Base-by-base conservation (phyloP, 2,888 invertebrate species). In the Leucophenga montana region DNA sequence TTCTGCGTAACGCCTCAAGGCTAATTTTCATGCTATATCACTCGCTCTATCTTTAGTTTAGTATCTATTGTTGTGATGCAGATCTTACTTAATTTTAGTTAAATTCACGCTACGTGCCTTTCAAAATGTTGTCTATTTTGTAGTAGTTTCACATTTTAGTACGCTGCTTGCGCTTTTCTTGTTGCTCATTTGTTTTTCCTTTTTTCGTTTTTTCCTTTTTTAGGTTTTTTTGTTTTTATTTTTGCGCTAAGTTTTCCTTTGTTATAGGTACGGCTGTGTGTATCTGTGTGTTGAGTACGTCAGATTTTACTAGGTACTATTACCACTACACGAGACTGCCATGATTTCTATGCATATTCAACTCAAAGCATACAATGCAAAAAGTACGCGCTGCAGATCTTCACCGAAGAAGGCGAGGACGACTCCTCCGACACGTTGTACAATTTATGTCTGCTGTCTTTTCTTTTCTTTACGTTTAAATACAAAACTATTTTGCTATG, bases 401-500 rank as follows among this genome's bases (percentile, higher is more conserved):
- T 39, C 8, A 39, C 8, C 39, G 9, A 39, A 3, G 39, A 39
- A 39, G n/a, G n/a, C n/a, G n/a, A n/a, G 1, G 50, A 50, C 50
- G 6, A 50, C 16, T 11, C 14, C n/a, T 18, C 16, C 14, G 31
- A 57, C 57, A 57, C 57, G 57, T 50, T 50, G 50, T 50, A 46
- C 46, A n/a, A 16, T 16, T 18, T 57, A 8, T 57, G 31, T 31
- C 31, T 57, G 57, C 31, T 57, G 14, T 57, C 27, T 20, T 27
- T 57, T 57, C 27, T 20, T 27, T 57, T 8, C 22, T 22, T 27
- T 31, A 8, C n/a, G 18, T 31, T 31, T 57, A 57, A 57, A 57
- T 57, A 31, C 57, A 57, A 57, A 57, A 57, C 57, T 57, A 57
- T 57, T 57, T 57, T 57, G 31, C 14, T 27, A 57, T 57, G 22